phyloP scores from a whole-genome alignment of 1,140 invertebrate species.

The Cyphomyrmex costatus region DNA sequence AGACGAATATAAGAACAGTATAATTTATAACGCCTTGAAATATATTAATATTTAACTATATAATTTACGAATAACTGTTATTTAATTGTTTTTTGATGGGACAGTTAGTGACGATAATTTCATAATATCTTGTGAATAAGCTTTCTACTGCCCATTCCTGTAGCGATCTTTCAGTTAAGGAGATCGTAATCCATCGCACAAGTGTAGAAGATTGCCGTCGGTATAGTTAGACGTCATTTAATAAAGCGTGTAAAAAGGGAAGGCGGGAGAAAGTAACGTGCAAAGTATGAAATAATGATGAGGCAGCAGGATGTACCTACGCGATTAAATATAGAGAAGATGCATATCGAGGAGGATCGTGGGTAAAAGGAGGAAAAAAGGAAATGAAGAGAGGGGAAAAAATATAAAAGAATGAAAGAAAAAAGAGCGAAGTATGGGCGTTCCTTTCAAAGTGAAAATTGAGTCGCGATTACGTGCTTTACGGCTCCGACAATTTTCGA shows the following conservation, averaged over 20 bases:
- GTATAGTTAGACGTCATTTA: conserved; percentile 61
- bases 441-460: conserved; percentile 68
- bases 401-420: background rate
- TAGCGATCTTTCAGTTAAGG: conserved; percentile 44
- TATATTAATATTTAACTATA: conserved; percentile 8
- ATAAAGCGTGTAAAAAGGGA: conserved; percentile 63
- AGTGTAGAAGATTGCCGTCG: conserved; percentile 53
- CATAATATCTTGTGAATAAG: conserved; percentile 39
- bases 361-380: background rate
- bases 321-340: conserved; percentile 60
- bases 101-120: conserved; percentile 31
- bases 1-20: background rate
- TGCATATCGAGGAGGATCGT: conserved; percentile 52
- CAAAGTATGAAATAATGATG: conserved; percentile 64
- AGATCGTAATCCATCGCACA: conserved; percentile 58
- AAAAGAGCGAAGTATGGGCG: conserved; percentile 25
- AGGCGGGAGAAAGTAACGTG: conserved; percentile 51
- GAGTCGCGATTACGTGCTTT: conserved; percentile 69
- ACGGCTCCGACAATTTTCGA: conserved; percentile 67
- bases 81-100: conserved; percentile 9
- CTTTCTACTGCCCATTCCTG: conserved; percentile 18
- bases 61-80: background rate
- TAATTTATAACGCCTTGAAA: background rate
- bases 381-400: conserved; percentile 49
- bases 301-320: conserved; percentile 40